Conservation (phyloP, 2,888 invertebrate species). For the Plagiodera versicolora region DNA sequence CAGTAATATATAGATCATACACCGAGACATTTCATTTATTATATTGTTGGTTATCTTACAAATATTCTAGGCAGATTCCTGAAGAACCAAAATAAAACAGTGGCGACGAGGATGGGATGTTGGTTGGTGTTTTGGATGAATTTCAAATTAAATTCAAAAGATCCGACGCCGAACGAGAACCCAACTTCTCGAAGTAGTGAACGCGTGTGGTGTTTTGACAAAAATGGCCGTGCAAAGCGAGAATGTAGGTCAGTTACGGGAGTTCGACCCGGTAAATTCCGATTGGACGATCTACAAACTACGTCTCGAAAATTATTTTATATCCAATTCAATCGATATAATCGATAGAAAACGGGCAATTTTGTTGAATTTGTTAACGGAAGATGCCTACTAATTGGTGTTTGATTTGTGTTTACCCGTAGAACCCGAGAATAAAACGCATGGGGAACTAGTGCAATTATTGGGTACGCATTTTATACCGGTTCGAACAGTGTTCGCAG, state of each 20-base stretch:
- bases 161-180: neutral
- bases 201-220: no score
- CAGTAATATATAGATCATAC: no score
- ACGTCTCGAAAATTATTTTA: constrained; percentile 3
- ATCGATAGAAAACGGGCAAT: neutral
- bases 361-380: neutral
- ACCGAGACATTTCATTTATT: no score
- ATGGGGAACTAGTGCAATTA: neutral
- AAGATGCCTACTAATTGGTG: neutral
- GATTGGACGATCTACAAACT: constrained; percentile 2
- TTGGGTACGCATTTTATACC: neutral
- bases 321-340: neutral
- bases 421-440: neutral
- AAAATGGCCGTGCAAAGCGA: neutral
- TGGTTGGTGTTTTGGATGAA: neutral
- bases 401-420: neutral
- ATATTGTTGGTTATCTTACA: no score
- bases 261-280: neutral
- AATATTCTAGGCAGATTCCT: no score
- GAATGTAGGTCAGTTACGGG: neutral
- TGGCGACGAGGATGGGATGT: constrained; percentile 8
- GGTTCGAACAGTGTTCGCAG: neutral
- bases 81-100: no score
- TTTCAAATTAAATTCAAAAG: constrained; percentile 3
- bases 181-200: neutral